Evolutionary conservation across 2,888 invertebrate species (phyloP).

Genomic region (Muschampia plurimacula): DNA sequence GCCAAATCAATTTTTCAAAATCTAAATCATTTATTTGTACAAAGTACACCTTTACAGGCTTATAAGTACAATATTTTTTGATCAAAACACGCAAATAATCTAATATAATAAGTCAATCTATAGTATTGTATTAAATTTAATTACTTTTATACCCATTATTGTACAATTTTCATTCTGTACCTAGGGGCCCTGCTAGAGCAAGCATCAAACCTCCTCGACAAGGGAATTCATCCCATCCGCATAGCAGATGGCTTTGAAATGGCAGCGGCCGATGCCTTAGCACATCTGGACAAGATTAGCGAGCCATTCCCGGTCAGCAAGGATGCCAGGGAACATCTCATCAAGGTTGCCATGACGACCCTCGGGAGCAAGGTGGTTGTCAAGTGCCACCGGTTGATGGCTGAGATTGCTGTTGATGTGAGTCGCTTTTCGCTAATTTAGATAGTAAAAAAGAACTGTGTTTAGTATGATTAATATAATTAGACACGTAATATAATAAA

Average conservation of each 20-base stretch:
- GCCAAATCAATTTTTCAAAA: too few species aligned
- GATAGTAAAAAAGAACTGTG: too few species aligned
- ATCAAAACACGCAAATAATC: too few species aligned
- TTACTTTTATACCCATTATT: too few species aligned
- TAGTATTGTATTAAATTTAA: too few species aligned
- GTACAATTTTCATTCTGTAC: too few species aligned
- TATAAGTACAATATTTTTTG: too few species aligned
- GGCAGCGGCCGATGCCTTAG: conserved; percentile 95
- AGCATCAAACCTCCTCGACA: conserved; percentile 95
- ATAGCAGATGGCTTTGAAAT: conserved; percentile 99
- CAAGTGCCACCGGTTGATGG: conserved; percentile 98
- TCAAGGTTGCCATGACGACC: conserved; percentile 98
- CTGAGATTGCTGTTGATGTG: conserved; percentile 96
- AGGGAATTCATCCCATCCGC: conserved; percentile 99
- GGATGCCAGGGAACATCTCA: conserved; percentile 93
- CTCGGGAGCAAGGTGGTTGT: conserved; percentile 99
- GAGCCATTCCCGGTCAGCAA: conserved; percentile 95
- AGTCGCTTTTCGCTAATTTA: conserved; percentile 50
- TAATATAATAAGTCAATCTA: too few species aligned
- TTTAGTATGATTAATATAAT: too few species aligned
- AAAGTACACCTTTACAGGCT: too few species aligned
- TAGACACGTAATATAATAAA: too few species aligned
- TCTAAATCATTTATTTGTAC: too few species aligned
- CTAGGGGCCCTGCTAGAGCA: conserved; percentile 96
- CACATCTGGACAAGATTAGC: conserved; percentile 94